A percentile compares a stretch with the other conserved stretches of the same genome.
phyloP scores from a whole-genome alignment of 1,140 invertebrate genomes.

The Magallana angulata region DNA sequence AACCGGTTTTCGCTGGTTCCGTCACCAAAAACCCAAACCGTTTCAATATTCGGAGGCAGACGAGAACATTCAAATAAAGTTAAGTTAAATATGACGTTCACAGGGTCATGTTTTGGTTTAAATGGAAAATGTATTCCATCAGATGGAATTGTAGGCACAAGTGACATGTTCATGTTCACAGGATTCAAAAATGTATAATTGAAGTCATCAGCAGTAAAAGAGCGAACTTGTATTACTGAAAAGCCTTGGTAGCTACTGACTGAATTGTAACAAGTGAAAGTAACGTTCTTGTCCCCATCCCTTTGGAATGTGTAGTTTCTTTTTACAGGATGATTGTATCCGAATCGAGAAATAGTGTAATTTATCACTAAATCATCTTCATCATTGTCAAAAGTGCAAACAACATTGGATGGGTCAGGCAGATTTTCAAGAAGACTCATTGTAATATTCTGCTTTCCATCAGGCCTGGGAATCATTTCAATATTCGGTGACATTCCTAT shows the following conservation, averaged over 20 bases:
- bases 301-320: slow-evolving; percentile 23
- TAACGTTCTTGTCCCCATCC: slow-evolving; percentile 29
- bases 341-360: slow-evolving; percentile 15
- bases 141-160: not conserved
- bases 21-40: slow-evolving; percentile 42
- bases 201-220: slow-evolving; percentile 4
- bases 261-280: slow-evolving; percentile 45
- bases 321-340: not conserved
- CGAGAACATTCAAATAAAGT: slow-evolving; percentile 41
- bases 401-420: slow-evolving; percentile 46
- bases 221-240: slow-evolving; percentile 12
- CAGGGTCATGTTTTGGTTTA: slow-evolving; percentile 8
- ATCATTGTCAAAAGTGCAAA: slow-evolving; percentile 43
- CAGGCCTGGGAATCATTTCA: slow-evolving; percentile 45
- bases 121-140: slow-evolving; percentile 12
- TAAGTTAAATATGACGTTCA: slow-evolving; percentile 28
- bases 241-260: slow-evolving; percentile 35
- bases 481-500: slow-evolving; percentile 11
- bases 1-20: not conserved
- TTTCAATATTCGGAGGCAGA: slow-evolving; percentile 24
- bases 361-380: slow-evolving; percentile 25
- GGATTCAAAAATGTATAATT: slow-evolving; percentile 18
- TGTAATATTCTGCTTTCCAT: slow-evolving; percentile 39
- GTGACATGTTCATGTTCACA: slow-evolving; percentile 17
- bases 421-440: slow-evolving; percentile 32